Percentiles rank a stretch among this genome's conserved stretches.
Evolutionary conservation across 2,888 invertebrate species (phyloP).

Genomic region (Lathronympha strigana): DNA sequence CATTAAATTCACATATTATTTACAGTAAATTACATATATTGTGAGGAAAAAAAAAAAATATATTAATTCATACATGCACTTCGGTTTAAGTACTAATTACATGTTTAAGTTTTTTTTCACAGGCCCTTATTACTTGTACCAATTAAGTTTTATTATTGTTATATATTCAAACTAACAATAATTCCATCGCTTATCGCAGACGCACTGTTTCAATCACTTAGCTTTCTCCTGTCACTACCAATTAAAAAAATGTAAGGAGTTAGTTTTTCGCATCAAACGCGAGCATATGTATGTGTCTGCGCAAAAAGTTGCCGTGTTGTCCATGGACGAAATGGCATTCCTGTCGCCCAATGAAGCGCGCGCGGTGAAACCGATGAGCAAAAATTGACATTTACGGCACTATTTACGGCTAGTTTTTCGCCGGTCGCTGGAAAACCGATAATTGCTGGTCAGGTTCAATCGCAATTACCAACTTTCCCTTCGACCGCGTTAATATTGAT

Average conservation of each 20-base stretch:
- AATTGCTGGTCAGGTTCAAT: conserved; percentile 16
- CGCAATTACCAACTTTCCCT: conserved; percentile 21
- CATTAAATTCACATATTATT: too few relatives aligned
- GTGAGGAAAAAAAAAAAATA: too few relatives aligned
- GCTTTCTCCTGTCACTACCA: conserved; percentile 73
- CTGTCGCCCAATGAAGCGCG: conserved; percentile 65
- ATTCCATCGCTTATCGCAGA: neutral
- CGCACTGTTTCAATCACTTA: conserved; percentile 33
- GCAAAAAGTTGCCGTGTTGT: conserved; percentile 61
- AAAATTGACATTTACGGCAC: conserved; percentile 43
- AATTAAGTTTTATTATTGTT: too few relatives aligned
- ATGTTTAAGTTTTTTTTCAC: too few relatives aligned
- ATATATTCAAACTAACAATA: neutral
- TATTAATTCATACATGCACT: too few relatives aligned
- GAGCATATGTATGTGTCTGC: conserved; percentile 40
- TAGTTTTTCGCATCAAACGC: conserved; percentile 44
- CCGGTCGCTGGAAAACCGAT: conserved; percentile 29
- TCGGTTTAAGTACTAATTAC: too few relatives aligned
- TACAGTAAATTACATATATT: too few relatives aligned
- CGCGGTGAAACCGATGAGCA: conserved; percentile 48
- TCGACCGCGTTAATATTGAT: conserved; percentile 20
- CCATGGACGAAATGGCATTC: conserved; percentile 68
- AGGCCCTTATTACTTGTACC: too few relatives aligned
- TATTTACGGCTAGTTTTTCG: conserved; percentile 33
- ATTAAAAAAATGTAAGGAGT: conserved; percentile 59